Conservation (phyloP, 2,888 invertebrate species). For the Cheilosia vernalis region DNA sequence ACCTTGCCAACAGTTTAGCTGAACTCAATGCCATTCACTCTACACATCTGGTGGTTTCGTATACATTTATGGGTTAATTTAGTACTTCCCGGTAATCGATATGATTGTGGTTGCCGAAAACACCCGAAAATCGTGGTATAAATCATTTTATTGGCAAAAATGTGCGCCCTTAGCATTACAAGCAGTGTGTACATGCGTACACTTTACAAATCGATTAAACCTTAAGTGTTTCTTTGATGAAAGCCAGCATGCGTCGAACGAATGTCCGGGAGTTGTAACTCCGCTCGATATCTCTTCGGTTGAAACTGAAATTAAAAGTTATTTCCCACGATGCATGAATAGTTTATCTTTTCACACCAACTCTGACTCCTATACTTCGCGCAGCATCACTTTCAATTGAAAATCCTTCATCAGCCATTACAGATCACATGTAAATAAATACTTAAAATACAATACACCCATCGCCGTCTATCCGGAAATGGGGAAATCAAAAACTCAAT, state of each 20-base stretch:
- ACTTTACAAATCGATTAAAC: not conserved
- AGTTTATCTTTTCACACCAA: not conserved
- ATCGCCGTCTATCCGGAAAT: not conserved
- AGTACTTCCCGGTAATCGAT: too few relatives aligned
- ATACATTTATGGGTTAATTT: too few relatives aligned
- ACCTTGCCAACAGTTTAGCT: too few relatives aligned
- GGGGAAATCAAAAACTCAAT: slow-evolving; percentile 3
- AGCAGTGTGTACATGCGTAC: too few relatives aligned
- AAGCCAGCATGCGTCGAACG: too few relatives aligned
- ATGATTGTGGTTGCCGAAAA: too few relatives aligned
- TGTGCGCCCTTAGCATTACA: too few relatives aligned
- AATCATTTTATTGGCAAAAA: too few relatives aligned
- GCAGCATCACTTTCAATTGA: slow-evolving; percentile 16
- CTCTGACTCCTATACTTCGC: not conserved
- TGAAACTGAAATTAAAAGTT: slow-evolving; percentile 13
- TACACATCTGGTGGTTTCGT: too few relatives aligned
- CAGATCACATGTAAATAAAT: slow-evolving; percentile 10
- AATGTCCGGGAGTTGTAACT: not conserved
- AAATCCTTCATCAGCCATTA: slow-evolving; percentile 12
- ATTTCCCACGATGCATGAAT: slow-evolving; percentile 1
- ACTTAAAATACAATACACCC: not conserved
- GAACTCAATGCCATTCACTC: too few relatives aligned
- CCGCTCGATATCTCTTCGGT: not conserved
- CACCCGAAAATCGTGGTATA: too few relatives aligned
- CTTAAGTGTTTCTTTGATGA: not conserved